Percentiles rank a stretch among this genome's conserved stretches.
These are phyloP conservation scores for Ophion costatus DNA, from an alignment of 2,888 invertebrate species.

Conservation along the genomic window DNA sequence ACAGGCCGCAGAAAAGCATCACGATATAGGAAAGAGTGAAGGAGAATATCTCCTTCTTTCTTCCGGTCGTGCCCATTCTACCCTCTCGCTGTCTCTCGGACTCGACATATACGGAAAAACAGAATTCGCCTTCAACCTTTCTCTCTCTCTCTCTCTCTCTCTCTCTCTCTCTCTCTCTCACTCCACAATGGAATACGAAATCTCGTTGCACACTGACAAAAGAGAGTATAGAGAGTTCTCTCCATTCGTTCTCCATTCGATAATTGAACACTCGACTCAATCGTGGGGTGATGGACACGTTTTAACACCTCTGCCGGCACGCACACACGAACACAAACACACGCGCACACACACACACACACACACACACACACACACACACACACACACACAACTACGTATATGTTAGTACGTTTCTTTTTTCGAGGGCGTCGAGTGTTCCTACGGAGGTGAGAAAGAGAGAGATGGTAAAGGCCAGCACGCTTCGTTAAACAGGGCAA, in stretches of 20 bases:
- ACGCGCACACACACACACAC: too few relatives aligned
- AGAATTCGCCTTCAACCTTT: slow-evolving; percentile 49
- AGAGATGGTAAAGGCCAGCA: slow-evolving; percentile 67
- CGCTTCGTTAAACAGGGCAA: slow-evolving; percentile 74
- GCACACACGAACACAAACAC: neutral
- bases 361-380: neutral
- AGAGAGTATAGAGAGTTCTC: slow-evolving; percentile 48
- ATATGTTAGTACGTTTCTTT: slow-evolving; percentile 2
- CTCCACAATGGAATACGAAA: slow-evolving; percentile 69
- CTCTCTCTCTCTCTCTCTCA: slow-evolving; percentile 21
- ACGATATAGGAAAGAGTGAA: slow-evolving; percentile 62
- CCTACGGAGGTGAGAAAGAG: slow-evolving; percentile 27
- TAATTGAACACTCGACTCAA: slow-evolving; percentile 65
- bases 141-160: slow-evolving; percentile 39
- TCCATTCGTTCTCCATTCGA: slow-evolving; percentile 55
- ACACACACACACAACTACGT: neutral
- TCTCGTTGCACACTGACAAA: slow-evolving; percentile 68
- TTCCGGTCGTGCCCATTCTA: slow-evolving; percentile 24
- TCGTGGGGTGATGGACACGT: slow-evolving; percentile 49
- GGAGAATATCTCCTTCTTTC: slow-evolving; percentile 64
- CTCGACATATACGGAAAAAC: slow-evolving; percentile 30
- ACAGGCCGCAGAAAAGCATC: slow-evolving; percentile 68
- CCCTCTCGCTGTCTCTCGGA: slow-evolving; percentile 24
- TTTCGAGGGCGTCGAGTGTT: slow-evolving; percentile 22
- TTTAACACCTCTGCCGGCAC: slow-evolving; percentile 52